Evolutionary conservation across 2,888 invertebrate species (phyloP), one percentile per base, ranked within the genome.

Genomic region (Hyles lineata): DNA sequence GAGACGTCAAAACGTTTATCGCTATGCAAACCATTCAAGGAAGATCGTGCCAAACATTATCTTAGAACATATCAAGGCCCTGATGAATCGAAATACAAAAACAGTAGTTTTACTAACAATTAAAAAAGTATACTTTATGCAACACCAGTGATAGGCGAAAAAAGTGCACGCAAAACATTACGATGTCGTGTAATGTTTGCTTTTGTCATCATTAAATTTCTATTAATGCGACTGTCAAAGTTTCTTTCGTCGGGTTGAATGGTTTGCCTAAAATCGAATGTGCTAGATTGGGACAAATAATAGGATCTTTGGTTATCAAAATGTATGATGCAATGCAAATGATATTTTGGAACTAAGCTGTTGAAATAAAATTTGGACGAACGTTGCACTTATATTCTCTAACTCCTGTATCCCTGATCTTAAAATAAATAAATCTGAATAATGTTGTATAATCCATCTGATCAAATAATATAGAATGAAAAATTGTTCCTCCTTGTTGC

Each of bases 151-250:
- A 25, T 25, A 7, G 23, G 23, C 43, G 35, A 43, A 23, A 55
- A 55, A 55, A 23, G 17, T 17, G 71, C 70, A 32, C 70, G 74
- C 60, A 70, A 74, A 70, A 76, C 17, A 43, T 50, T 43, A 50
- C 23, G 43, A 21, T 77, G 71, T 74, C 72, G 76, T 73, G 55
- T 78, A 55, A 70, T 61, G 74, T 78, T 70, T 70, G 43, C 74
- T 72, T 62, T 52, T 63, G 21, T 75, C 60, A 11, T 23, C 50
- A 67, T 67, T 67, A 23, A 43, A 43, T 67, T 67, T 67, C 67
- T 67, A 67, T 67, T 50, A 6, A 17, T 67, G 43, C 23, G 23
- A 62, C 32, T 62, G 67, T 50, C 23, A 55, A 55, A 15, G 61
- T 23, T 23, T 67, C 50, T 67, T 55, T 55, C n/a, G 21, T 67